phyloP scores from a whole-genome alignment of 2,888 invertebrate genomes.

The Euphydryas editha region DNA sequence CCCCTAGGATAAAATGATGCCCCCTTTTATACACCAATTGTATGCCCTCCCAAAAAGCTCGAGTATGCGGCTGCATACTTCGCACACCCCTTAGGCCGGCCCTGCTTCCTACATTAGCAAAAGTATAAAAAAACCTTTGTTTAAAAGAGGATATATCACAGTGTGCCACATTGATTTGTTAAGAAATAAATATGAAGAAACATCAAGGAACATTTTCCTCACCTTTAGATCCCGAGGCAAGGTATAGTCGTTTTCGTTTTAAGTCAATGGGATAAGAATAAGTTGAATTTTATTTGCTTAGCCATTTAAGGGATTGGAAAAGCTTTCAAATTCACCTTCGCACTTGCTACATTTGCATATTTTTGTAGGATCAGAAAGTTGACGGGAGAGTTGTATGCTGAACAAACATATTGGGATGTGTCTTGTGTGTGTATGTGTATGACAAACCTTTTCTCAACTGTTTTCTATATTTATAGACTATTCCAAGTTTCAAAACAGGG shows the following conservation, averaged over 20 bases:
- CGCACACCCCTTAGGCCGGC: too few relatives aligned
- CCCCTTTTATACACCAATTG: too few relatives aligned
- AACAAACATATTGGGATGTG: not conserved
- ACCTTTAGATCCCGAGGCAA: not conserved
- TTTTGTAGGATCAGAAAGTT: slow-evolving; percentile 55
- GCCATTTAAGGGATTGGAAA: slow-evolving; percentile 65
- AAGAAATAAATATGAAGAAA: not conserved
- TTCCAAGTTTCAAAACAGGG: too few relatives aligned
- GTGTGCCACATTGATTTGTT: too few relatives aligned
- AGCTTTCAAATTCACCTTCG: slow-evolving; percentile 56
- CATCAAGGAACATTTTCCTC: not conserved
- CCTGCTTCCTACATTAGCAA: too few relatives aligned
- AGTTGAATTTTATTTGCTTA: slow-evolving; percentile 57
- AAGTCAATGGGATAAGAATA: slow-evolving; percentile 53
- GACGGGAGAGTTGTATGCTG: slow-evolving; percentile 31
- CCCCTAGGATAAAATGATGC: too few relatives aligned
- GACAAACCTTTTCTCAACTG: too few relatives aligned
- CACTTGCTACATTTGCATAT: slow-evolving; percentile 65
- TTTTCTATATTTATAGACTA: too few relatives aligned
- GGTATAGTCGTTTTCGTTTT: slow-evolving; percentile 24
- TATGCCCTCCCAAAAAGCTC: too few relatives aligned
- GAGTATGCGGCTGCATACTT: too few relatives aligned
- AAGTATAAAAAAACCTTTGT: too few relatives aligned
- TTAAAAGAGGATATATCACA: too few relatives aligned
- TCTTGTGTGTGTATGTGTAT: not conserved